Evolutionary conservation across 2,888 invertebrate genomes (phyloP).

Genomic region (Drosophila subquinaria): DNA sequence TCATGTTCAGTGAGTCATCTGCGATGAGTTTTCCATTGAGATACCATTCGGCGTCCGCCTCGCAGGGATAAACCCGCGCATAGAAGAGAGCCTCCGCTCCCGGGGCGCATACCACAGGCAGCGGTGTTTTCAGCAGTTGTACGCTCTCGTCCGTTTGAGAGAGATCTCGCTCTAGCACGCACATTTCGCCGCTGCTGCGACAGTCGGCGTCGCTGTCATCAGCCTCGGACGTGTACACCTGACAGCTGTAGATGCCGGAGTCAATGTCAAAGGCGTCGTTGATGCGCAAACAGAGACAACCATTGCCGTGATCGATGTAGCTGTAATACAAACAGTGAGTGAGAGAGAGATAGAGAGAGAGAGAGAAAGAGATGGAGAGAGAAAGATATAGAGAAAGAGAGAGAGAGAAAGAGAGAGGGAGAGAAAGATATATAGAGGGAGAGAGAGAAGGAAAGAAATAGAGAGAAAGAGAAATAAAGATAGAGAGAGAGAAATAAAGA

Average conservation of each 20-base stretch:
- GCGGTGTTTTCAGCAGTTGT: slow-evolving; percentile 87
- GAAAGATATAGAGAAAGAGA: too few species aligned
- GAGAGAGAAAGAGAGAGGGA: too few species aligned
- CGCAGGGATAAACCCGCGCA: slow-evolving; percentile 86
- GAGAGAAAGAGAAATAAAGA: too few species aligned
- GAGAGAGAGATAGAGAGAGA: not conserved
- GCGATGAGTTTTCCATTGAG: slow-evolving; percentile 80
- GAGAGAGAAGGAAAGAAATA: too few species aligned
- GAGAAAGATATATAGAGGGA: too few species aligned
- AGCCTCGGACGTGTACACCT: slow-evolving; percentile 87
- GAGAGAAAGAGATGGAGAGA: not conserved
- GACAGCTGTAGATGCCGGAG: slow-evolving; percentile 89
- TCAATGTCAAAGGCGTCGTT: slow-evolving; percentile 88
- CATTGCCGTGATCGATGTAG: slow-evolving; percentile 87
- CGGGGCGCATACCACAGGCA: slow-evolving; percentile 86
- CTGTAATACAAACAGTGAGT: slow-evolving; percentile 53
- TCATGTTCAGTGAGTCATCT: slow-evolving; percentile 84
- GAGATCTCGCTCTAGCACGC: slow-evolving; percentile 73
- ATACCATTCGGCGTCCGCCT: slow-evolving; percentile 86
- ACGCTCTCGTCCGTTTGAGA: slow-evolving; percentile 85
- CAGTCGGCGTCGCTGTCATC: slow-evolving; percentile 86
- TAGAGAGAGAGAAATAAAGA: too few species aligned
- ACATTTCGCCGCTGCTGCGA: slow-evolving; percentile 85
- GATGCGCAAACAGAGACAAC: slow-evolving; percentile 87
- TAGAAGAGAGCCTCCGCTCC: slow-evolving; percentile 87